Conservation (phyloP, 2,113 vertebrate species). For the Eonycteris spelaea region DNA sequence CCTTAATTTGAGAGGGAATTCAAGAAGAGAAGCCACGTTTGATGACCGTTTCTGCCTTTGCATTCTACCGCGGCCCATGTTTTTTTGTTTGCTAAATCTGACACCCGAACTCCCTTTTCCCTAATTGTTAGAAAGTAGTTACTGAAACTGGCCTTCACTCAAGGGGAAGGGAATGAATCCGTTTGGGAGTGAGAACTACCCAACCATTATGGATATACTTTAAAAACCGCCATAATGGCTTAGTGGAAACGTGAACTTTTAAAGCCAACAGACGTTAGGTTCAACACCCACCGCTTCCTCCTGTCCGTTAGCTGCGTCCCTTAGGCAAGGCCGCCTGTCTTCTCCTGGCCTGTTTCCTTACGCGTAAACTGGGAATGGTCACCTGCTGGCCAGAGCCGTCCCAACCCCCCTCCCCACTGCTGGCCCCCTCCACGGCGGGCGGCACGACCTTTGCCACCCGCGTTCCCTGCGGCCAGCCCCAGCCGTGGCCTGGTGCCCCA, state of each 20-base stretch:
- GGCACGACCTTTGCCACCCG: no score
- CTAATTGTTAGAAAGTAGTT: not conserved
- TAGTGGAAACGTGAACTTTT: not conserved
- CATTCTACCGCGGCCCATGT: not conserved
- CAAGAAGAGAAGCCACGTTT: not conserved
- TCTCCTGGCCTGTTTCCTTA: not conserved
- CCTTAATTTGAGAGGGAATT: not conserved
- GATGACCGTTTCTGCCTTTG: not conserved
- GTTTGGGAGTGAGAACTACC: not conserved
- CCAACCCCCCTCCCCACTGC: not conserved
- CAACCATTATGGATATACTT: not conserved
- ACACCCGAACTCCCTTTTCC: not conserved
- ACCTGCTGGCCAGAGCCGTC: not conserved
- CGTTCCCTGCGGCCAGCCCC: not conserved
- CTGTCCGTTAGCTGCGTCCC: not conserved
- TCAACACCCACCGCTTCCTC: not conserved
- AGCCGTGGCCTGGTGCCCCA: no score
- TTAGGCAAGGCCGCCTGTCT: not conserved
- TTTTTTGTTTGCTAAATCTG: not conserved
- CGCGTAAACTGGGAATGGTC: not conserved
- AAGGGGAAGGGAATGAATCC: not conserved
- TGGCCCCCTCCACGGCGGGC: not conserved
- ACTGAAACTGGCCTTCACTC: not conserved
- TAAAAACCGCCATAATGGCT: not conserved
- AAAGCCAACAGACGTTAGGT: not conserved